Evolutionary conservation across 2,888 invertebrate genomes (phyloP), one percentile per base, ranked within the genome.

Genomic region (Ecliptopera silaceata): DNA sequence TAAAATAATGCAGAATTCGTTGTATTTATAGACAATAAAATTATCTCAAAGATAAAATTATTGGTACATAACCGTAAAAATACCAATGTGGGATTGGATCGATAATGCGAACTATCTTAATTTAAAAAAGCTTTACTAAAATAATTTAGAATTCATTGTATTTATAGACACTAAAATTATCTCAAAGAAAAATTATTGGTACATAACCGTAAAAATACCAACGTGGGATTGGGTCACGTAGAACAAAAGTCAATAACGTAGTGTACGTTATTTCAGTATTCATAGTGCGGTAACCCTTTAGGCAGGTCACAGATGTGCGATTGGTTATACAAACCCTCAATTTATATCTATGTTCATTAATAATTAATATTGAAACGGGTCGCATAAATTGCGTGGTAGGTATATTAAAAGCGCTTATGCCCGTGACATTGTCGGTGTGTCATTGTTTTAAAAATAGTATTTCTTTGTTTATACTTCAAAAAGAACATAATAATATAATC

Each of bases 221-320:
- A 31, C 41, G 31, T 47, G 32, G 32, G 43, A 51, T 43, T 22
- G 45, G 59, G 58, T 63, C 58, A 61, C 62, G 61, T 60, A 60
- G 52, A 65, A 61, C 62, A 59, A 68, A 69, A 65, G 57, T 56
- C 65, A 70, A 69, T 68, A 69, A 67, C 68, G 69, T 71, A 67
- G 53, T 55, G 57, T 53, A 78, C 4, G 36, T 29, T 54, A 29
- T 77, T 72, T 53, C 26, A 46, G 80, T 77, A 83, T 83, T 82
- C 82, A 81, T 68, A 62, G 68, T 59, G 69, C 56, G 64, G 50
- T 58, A 61, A 63, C 71, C 74, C 75, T 77, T 71, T 56, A 68
- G 80, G 75, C 65, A 66, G 64, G 69, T 56, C 68, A 69, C 78
- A 80, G 77, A 75, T 78, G 80, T 63, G 61, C 26, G 43, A 39